These are phyloP conservation scores for Gallinago media DNA, from an alignment of 2,113 vertebrate genomes.

Conservation along the genomic window DNA sequence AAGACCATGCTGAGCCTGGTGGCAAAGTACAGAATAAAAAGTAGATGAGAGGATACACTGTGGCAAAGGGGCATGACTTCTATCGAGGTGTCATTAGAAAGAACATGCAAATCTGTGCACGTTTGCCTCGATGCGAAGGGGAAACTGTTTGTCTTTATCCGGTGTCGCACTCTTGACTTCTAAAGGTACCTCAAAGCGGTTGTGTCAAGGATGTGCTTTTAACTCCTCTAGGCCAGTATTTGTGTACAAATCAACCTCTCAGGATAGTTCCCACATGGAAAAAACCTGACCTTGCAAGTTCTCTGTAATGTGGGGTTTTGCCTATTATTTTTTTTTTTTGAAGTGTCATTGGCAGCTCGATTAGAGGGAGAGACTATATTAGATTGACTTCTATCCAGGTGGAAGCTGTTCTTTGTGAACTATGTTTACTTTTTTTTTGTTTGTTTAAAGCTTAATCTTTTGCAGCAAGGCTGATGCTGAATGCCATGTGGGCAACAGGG, in stretches of 20 bases:
- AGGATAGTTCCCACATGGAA: neutral
- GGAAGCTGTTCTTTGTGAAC: constrained; percentile 27
- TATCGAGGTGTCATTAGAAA: neutral
- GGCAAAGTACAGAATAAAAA: neutral
- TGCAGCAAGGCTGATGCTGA: neutral
- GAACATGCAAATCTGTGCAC: rapidly evolving
- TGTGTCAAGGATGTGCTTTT: constrained; percentile 2
- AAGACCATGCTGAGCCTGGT: neutral
- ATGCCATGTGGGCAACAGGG: neutral
- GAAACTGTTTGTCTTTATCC: neutral
- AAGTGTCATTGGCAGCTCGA: neutral
- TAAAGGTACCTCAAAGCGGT: neutral
- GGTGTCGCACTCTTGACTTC: rapidly evolving
- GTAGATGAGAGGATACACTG: neutral
- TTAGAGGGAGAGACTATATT: neutral
- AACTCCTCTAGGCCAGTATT: neutral
- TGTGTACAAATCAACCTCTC: neutral
- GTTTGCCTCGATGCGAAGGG: rapidly evolving
- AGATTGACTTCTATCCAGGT: neutral
- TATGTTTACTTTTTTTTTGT: constrained; percentile 33
- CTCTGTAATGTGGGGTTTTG: neutral
- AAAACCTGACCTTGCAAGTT: constrained; percentile 26
- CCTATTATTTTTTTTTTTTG: neutral
- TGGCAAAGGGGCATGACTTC: rapidly evolving
- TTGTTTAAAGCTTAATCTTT: constrained; percentile 28